phyloP scores from a whole-genome alignment of 30 jellyfish, hydroid and myxozoan genomes.

The Rhopilema esculentum region DNA sequence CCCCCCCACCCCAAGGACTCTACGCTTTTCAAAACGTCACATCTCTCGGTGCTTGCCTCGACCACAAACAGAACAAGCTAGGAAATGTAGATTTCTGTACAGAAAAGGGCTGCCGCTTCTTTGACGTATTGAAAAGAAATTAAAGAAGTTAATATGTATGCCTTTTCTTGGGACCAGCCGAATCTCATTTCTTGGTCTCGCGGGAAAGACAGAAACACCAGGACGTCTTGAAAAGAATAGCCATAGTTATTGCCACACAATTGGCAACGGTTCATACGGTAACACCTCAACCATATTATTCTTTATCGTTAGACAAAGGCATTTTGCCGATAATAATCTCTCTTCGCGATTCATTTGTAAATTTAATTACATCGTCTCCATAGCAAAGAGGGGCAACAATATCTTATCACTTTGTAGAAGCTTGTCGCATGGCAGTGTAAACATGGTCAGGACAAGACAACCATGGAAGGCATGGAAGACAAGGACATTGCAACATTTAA shows the following conservation, averaged over 20 bases:
- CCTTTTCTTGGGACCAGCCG: neutral
- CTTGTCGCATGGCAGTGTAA: neutral
- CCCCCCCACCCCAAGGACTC: no score
- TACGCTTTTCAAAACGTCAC: no score
- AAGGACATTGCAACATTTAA: slow-evolving; percentile 1
- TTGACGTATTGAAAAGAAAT: neutral
- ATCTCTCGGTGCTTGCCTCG: no score
- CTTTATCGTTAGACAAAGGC: neutral
- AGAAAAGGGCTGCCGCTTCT: neutral
- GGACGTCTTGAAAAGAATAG: neutral
- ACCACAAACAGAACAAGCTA: no score
- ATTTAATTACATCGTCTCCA: slow-evolving; percentile 30
- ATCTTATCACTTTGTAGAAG: neutral
- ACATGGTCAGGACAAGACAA: neutral
- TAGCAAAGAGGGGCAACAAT: slow-evolving; percentile 31
- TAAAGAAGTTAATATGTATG: neutral
- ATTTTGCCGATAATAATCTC: slow-evolving; percentile 7
- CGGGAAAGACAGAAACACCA: neutral
- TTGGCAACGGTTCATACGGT: neutral
- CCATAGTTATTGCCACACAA: neutral
- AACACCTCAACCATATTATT: neutral
- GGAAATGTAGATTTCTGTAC: no score
- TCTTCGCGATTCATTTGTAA: slow-evolving; percentile 3
- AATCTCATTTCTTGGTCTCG: neutral
- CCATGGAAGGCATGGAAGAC: slow-evolving; percentile 8